Conservation (phyloP, 1,140 invertebrate species). For the Sarcophaga bullata region DNA sequence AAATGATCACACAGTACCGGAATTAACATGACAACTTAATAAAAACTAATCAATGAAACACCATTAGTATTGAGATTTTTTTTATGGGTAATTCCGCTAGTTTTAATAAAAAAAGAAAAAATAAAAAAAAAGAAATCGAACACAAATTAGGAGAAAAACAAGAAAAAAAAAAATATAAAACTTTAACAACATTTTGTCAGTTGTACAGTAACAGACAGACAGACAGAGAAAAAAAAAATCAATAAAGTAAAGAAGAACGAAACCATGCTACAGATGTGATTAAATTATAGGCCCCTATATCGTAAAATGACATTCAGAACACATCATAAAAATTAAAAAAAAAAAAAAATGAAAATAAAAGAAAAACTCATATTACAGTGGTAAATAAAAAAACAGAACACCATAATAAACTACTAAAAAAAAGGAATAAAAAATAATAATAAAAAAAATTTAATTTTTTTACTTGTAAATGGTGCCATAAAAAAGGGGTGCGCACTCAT, state of each 20-base stretch:
- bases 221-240: neutral
- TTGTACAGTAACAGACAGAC: neutral
- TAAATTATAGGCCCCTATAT: neutral
- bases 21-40: neutral
- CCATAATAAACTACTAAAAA: neutral
- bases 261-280: neutral
- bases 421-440: too few species aligned
- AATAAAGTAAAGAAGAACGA: neutral
- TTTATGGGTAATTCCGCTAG: neutral
- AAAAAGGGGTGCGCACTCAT: neutral
- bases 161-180: too few species aligned
- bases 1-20: neutral
- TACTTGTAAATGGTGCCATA: neutral
- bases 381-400: neutral
- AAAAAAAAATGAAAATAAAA: neutral
- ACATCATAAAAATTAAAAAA: conserved; percentile 6
- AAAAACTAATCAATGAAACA: neutral
- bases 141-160: neutral
- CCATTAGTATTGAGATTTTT: neutral
- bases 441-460: too few species aligned
- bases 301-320: conserved; percentile 3
- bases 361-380: neutral
- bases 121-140: neutral
- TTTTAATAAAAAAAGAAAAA: neutral
- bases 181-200: too few species aligned